A percentile compares a stretch with the other conserved stretches of the same genome.
Evolutionary conservation across 2,797 vertebrate genomes (phyloP).

Genomic region (Tenualosa ilisha): DNA sequence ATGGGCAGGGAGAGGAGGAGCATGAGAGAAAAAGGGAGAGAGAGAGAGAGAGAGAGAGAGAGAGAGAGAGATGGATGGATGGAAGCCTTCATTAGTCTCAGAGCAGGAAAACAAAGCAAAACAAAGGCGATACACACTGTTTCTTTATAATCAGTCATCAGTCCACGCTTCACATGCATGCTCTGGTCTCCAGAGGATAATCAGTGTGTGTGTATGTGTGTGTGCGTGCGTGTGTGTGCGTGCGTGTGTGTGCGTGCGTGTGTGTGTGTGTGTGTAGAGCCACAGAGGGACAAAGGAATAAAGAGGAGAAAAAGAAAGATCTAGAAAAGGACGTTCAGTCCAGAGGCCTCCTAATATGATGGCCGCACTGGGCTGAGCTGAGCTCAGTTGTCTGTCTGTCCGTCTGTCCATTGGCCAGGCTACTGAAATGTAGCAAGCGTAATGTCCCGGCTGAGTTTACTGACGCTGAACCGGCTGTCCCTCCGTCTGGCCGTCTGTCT

Average conservation of each 20-base stretch:
- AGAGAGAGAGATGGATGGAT: slow-evolving; percentile 1
- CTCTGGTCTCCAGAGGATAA: neutral
- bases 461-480: too few species aligned
- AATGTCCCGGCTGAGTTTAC: too few species aligned
- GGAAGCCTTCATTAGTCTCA: neutral
- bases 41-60: neutral
- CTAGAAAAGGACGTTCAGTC: slow-evolving; percentile 53
- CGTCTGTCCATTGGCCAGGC: too few species aligned
- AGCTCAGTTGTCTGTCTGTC: too few species aligned
- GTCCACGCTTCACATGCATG: neutral
- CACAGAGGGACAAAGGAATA: slow-evolving; percentile 30
- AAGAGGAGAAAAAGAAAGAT: slow-evolving; percentile 35
- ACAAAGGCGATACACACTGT: neutral
- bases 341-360: slow-evolving; percentile 61
- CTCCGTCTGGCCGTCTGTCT: too few species aligned
- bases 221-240: neutral
- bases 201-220: neutral
- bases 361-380: slow-evolving; percentile 44
- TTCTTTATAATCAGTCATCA: neutral
- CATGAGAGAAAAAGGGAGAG: too few species aligned
- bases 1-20: neutral
- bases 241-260: neutral
- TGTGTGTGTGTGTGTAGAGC: too few species aligned
- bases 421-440: too few species aligned
- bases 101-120: neutral